Base-by-base conservation (phyloP, 1,140 invertebrate species). In the Lanistes nyassanus region DNA sequence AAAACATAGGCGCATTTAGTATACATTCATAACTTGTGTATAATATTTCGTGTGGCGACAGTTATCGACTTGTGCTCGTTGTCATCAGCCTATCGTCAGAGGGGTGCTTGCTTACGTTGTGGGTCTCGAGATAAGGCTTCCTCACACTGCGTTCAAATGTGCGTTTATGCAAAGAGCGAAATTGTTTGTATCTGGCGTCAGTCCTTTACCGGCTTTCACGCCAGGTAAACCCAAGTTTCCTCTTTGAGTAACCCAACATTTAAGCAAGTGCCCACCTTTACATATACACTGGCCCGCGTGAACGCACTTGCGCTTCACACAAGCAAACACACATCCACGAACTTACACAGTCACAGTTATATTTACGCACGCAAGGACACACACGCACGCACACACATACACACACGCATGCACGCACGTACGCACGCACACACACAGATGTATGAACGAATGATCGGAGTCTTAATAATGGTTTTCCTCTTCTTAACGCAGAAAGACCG, bases 401-500 rank as follows among this genome's bases (percentile, higher is more conserved):
- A 36, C 7, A 31, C 37, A 42, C n/a, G 34, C 9, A 37, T 29
- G 16, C n/a, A 67, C n/a, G n/a, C n/a, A n/a, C 16, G n/a, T 16
- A 16, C 53, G 53, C 16, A 16, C n/a, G n/a, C 16, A 16, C 16
- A 16, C n/a, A n/a, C n/a, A n/a, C 23, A 29, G 36, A 11, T 3
- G 26, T 39, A n/a, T 16, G 34, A 26, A 11, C 11, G 42, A 56
- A 2, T 26, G 6, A 39, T 71, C n/a, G n/a, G n/a, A n/a, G n/a
- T n/a, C 0, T 37, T 71, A 47, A 70, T 26, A 72, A 36, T 37
- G 11, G 7, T 31, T 39, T 68, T 75, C n/a, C 11, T 65, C n/a
- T 2, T 37, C 21, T 56, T 42, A 67, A 79, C 85, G 16, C 85
- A 94, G 94, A 90, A 94, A 64, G 97, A 98, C 89, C 98, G 98